Evolutionary conservation across 2,888 invertebrate species (phyloP), one percentile per base, ranked within the genome.

Genomic region (Drosophila neonasuta): DNA sequence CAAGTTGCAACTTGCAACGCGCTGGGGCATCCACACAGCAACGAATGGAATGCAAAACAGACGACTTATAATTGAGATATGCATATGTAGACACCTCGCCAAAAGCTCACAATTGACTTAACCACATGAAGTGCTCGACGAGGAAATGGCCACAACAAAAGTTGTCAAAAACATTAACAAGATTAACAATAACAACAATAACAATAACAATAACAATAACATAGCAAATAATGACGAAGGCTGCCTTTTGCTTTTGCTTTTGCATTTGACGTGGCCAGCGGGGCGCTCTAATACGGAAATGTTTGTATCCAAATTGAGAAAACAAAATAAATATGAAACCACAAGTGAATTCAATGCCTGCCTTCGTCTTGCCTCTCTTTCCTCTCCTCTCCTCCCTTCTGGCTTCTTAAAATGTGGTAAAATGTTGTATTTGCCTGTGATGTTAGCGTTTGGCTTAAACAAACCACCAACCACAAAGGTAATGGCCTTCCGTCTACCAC

Each of bases 271-370:
- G 44, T 41, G 30, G 29, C 45, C 60, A 49, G 60, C 65, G 49
- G 49, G 36, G 9, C n/a, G 52, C 39, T 45, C 51, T 34, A 66
- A 73, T 78, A 67, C 75, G 78, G 80, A 79, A 80, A 72, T 66
- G 68, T 66, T 76, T 64, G 58, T 45, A 13, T 54, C 49, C 42
- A 46, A 51, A 52, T 49, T 49, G 15, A 29, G 45, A 29, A 36
- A 57, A 50, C 44, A 41, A 69, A 58, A 44, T 20, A 49, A 24
- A 29, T 36, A 48, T 34, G 34, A 46, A 39, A 54, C 48, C 32
- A 17, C 70, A 65, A 64, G 42, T 46, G 52, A 71, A 59, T 44
- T 62, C 48, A 41, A 48, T 48, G 34, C 24, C 3, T 15, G 8
- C 11, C 36, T 11, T 29, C 24, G 24, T 24, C 24, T 30, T 9